Evolutionary conservation across 2,113 vertebrate genomes (phyloP).

Genomic region (Cromileptes altivelis): DNA sequence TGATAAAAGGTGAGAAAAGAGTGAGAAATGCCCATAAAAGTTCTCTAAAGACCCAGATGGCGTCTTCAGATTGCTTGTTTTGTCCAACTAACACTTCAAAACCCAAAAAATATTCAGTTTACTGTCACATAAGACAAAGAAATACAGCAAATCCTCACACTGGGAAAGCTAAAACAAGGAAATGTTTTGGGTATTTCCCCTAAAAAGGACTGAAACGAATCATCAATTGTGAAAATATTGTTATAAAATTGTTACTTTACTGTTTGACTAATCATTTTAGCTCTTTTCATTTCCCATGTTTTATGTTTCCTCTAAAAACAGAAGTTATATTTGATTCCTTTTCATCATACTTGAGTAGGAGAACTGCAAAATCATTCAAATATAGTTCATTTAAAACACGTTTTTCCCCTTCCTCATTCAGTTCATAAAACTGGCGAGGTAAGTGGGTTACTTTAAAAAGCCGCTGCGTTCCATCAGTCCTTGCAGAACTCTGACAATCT

Average conservation of each 20-base stretch:
- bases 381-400: background rate
- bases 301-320: background rate
- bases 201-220: background rate
- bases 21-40: background rate
- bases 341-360: background rate
- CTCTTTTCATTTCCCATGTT: background rate
- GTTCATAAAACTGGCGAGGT: background rate
- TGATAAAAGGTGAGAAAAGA: background rate
- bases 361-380: background rate
- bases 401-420: background rate
- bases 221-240: background rate
- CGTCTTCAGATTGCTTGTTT: no score
- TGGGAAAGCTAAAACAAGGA: background rate
- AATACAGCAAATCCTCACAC: no score
- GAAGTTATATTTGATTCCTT: background rate
- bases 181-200: background rate
- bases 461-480: background rate
- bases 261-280: background rate
- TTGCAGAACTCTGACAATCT: background rate
- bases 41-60: background rate
- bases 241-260: background rate
- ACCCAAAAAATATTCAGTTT: background rate
- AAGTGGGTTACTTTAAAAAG: background rate
- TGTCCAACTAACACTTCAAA: no score
- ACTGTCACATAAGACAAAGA: no score